Conservation (phyloP, 2,888 invertebrate species). For the Meloe dianella region DNA sequence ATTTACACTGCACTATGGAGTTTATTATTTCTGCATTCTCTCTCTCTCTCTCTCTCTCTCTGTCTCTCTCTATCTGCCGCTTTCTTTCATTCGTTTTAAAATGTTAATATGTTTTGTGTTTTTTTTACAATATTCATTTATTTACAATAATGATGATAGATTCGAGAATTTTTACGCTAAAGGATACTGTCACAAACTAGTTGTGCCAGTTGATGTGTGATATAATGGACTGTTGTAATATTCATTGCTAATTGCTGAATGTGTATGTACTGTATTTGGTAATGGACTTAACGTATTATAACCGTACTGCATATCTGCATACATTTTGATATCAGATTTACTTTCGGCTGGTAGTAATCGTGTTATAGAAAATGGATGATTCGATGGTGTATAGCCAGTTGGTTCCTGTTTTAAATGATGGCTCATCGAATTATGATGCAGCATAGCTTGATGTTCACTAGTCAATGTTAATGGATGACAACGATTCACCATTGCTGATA, state of each 20-base stretch:
- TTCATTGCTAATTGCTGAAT: constrained; percentile 66
- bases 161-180: constrained; percentile 71
- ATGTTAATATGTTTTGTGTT: no score
- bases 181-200: constrained; percentile 92
- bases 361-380: constrained; percentile 94
- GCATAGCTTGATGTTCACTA: constrained; percentile 59
- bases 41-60: neutral
- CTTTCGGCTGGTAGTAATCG: constrained; percentile 87
- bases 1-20: neutral
- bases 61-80: no score
- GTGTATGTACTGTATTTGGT: constrained; percentile 66
- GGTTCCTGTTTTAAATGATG: constrained; percentile 72
- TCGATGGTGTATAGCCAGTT: constrained; percentile 74
- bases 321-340: constrained; percentile 91
- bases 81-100: no score
- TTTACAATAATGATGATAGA: constrained; percentile 14
- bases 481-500: constrained; percentile 70
- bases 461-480: constrained; percentile 63
- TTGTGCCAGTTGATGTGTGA: constrained; percentile 71
- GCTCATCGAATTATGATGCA: constrained; percentile 60
- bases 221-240: constrained; percentile 87
- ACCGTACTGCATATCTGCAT: constrained; percentile 72
- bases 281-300: constrained; percentile 69
- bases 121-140: neutral
- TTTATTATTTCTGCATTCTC: neutral